Evolutionary conservation across 2,797 vertebrate species (phyloP), one percentile per base, ranked within the genome.

Genomic region (Moxostoma hubbsi): DNA sequence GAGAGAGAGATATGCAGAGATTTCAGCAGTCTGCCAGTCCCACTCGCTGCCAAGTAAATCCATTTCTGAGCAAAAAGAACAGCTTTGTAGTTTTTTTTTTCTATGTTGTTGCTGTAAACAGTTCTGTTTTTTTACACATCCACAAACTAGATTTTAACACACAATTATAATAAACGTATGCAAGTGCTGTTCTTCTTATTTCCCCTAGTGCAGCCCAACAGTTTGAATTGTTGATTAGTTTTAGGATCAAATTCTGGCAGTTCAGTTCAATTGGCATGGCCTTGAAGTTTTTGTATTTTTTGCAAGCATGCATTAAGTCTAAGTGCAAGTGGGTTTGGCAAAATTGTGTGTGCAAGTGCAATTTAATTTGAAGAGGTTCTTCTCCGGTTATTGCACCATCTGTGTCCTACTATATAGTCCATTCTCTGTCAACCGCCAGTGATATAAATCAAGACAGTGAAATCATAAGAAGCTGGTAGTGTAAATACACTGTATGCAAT

Each of bases 11-110:
- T 80, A 81, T 68, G 82, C 81, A 81, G 82, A 86, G 82, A 82
- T 84, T 84, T 82, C 84, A 85, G 82, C 84, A 85, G 84, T 77
- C 77, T 85, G 84, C 67, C 82, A 85, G 76, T 81, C 82, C 82
- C 76, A 74, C 79, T 83, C 64, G 69, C 82, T 83, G 84, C 80
- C 77, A 82, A 85, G 84, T 78, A 80, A 85, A 85, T 82, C 81
- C 76, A 62, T 78, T 82, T 82, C 79, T 73, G 73, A 85, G 84
- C 72, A 78, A 68, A 85, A 83, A 80, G 77, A 83, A 64, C 82
- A 83, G 84, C 84, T 85, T 85, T 83, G 84, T 83, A 83, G 82
- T 18, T 77, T 81, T 84, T 77, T 68, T 82, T 70, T 47, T 70
- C 73, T 68, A 47, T 69, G 68, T 57, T 72, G 73, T 54, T 76